phyloP scores from a whole-genome alignment of 2,888 invertebrate genomes.

The Acrobasis consociella region DNA sequence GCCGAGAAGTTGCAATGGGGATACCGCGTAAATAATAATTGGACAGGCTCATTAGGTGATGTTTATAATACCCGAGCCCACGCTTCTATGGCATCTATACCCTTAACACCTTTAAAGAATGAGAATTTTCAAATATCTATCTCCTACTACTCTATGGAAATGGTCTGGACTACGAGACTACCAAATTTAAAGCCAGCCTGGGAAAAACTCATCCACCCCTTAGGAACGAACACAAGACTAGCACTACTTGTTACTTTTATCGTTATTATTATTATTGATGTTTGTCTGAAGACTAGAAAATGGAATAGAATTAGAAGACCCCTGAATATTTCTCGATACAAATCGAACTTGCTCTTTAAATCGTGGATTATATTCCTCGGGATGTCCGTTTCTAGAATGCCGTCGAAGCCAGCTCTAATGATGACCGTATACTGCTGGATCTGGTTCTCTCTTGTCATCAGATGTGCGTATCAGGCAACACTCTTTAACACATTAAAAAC shows the following conservation, averaged over 20 bases:
- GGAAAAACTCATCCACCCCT: slow-evolving; percentile 57
- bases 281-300: slow-evolving; percentile 39
- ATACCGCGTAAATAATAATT: slow-evolving; percentile 46
- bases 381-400: slow-evolving; percentile 46
- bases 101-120: slow-evolving; percentile 48
- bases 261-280: slow-evolving; percentile 45
- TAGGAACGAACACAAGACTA: slow-evolving; percentile 44
- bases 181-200: slow-evolving; percentile 49
- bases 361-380: slow-evolving; percentile 59
- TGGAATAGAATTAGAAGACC: slow-evolving; percentile 40
- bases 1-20: slow-evolving; percentile 44
- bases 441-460: slow-evolving; percentile 55
- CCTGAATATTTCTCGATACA: slow-evolving; percentile 43
- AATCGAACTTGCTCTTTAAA: slow-evolving; percentile 54
- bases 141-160: slow-evolving; percentile 56
- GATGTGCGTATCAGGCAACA: slow-evolving; percentile 56
- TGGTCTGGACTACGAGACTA: slow-evolving; percentile 55
- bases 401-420: slow-evolving; percentile 42
- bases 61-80: slow-evolving; percentile 48
- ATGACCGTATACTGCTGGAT: slow-evolving; percentile 51
- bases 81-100: slow-evolving; percentile 51
- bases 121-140: slow-evolving; percentile 62
- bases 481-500: slow-evolving; percentile 53
- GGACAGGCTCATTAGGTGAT: slow-evolving; percentile 65
- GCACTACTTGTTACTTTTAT: slow-evolving; percentile 47